Base-by-base conservation (phyloP, 2,797 vertebrate genomes). In the Lindbergichthys nudifrons region DNA sequence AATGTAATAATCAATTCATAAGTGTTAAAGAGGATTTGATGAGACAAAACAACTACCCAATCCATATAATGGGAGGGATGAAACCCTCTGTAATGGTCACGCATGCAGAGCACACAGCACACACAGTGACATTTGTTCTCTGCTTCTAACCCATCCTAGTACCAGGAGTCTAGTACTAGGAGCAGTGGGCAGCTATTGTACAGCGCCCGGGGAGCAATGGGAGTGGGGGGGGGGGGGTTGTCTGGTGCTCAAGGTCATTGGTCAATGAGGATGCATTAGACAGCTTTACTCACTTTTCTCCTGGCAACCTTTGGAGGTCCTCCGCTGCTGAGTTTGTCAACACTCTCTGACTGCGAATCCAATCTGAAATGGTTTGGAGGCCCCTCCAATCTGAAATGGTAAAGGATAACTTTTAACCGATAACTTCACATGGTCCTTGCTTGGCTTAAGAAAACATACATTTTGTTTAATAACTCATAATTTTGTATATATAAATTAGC, bases 331-430 rank as follows among this genome's bases (percentile, higher is more conserved):
- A 7, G 32, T 36, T 7, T 9, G 1, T 16, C 5, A 30, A 1
- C 43, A 47, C 10, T 19, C 23, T 0, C 9, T 15, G 36, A 41
- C 4, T 18, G 4, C 10, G 0, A 0, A 9, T 14, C 10, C 0
- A 19, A 0, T 21, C 48, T 65, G 36, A 65, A 65, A 53, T n/a
- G 47, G 36, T 52, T n/a, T n/a, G n/a, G n/a, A n/a, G n/a, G n/a
- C n/a, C n/a, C n/a, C n/a, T 14, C 10, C 0, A 19, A 0, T 21
- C 48, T 65, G 36, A 65, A 65, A 53, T n/a, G 47, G 36, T 52
- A 65, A 41, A 65, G 10, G 7, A 65, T 5, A 26, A 43, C 10
- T 18, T 11, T 13, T 19, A 5, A 41, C n/a, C 14, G 45, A 43
- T 36, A 36, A 32, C 30, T 32, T 32, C 32, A 52, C 0, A 0